Evolutionary conservation across 2,888 invertebrate species (phyloP).

Genomic region (Thera britannica): DNA sequence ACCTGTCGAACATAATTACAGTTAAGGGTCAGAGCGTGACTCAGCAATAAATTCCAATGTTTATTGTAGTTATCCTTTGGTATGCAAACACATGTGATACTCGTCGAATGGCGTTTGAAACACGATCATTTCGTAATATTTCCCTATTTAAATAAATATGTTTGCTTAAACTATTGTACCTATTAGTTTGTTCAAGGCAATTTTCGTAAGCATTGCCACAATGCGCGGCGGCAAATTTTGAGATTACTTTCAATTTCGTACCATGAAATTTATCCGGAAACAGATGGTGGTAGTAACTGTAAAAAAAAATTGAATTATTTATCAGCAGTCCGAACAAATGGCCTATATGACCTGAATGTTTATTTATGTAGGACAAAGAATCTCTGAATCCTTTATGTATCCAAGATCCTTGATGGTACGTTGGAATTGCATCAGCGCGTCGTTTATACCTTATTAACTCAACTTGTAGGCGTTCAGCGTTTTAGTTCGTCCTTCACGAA

Average conservation of each 20-base stretch:
- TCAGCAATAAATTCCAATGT: constrained; percentile 23
- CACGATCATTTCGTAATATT: constrained; percentile 70
- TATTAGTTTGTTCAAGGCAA: constrained; percentile 74
- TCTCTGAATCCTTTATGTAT: constrained; percentile 36
- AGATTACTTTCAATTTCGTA: constrained; percentile 44
- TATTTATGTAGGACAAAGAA: constrained; percentile 50
- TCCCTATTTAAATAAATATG: constrained; percentile 70
- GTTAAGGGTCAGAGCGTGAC: constrained; percentile 2
- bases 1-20: background rate
- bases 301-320: constrained; percentile 21
- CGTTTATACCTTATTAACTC: constrained; percentile 54
- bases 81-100: constrained; percentile 49
- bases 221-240: constrained; percentile 49
- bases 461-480: constrained; percentile 73
- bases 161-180: constrained; percentile 75
- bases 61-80: constrained; percentile 32
- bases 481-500: constrained; percentile 66
- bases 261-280: constrained; percentile 27
- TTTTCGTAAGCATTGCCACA: constrained; percentile 75
- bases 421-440: constrained; percentile 50
- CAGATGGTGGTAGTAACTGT: constrained; percentile 1
- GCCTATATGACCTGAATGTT: constrained; percentile 38
- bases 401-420: constrained; percentile 43
- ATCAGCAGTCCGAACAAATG: constrained; percentile 33
- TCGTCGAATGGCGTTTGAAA: constrained; percentile 55